These are phyloP conservation scores for Pammene aurita DNA, from an alignment of 2,888 invertebrate species.

Conservation along the genomic window DNA sequence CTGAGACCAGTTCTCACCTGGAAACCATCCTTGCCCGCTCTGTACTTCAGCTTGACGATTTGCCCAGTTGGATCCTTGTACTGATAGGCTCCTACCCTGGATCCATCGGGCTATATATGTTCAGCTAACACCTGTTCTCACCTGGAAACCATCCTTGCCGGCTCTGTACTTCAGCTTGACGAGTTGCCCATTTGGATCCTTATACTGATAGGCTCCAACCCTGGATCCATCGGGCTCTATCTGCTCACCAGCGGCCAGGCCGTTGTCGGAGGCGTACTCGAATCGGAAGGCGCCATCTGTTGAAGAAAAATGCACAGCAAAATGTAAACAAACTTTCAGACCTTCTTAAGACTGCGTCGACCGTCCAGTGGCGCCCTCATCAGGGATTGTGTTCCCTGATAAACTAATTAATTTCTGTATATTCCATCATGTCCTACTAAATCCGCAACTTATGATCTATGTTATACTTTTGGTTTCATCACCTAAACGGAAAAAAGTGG, in stretches of 20 bases:
- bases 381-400: too few relatives aligned
- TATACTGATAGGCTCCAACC: slow-evolving; percentile 85
- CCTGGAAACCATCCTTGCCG: slow-evolving; percentile 80
- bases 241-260: slow-evolving; percentile 86
- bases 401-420: too few relatives aligned
- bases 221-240: slow-evolving; percentile 87
- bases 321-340: too few relatives aligned
- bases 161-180: slow-evolving; percentile 85
- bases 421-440: too few relatives aligned
- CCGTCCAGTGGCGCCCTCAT: too few relatives aligned
- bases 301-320: too few relatives aligned
- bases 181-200: slow-evolving; percentile 85
- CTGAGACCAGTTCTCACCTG: slow-evolving; percentile 55
- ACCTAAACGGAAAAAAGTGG: too few relatives aligned
- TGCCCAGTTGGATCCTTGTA: slow-evolving; percentile 52
- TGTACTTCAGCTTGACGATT: slow-evolving; percentile 85
- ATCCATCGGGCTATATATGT: too few relatives aligned
- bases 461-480: too few relatives aligned
- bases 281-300: slow-evolving; percentile 86
- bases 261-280: slow-evolving; percentile 87
- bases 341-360: too few relatives aligned
- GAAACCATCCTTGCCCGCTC: slow-evolving; percentile 79
- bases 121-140: slow-evolving; percentile 42
- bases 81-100: too few relatives aligned
- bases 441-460: too few relatives aligned